Evolutionary conservation across 2,888 invertebrate species (phyloP).

Genomic region (Mongoloraphidia duomilia): DNA sequence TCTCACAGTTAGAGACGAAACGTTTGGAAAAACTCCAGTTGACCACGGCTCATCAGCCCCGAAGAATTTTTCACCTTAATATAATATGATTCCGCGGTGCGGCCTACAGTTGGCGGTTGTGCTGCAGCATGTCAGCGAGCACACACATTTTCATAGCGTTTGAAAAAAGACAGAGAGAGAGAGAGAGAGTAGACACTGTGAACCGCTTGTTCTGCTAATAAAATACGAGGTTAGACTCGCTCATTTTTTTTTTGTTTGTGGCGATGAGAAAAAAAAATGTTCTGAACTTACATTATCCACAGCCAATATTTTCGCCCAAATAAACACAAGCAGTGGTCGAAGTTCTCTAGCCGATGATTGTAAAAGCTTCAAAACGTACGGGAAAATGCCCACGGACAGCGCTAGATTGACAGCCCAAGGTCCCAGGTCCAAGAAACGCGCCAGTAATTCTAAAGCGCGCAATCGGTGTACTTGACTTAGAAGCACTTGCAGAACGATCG

Average conservation of each 20-base stretch:
- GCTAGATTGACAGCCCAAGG: constrained; percentile 93
- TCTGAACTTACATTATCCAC: constrained; percentile 69
- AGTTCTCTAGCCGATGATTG: constrained; percentile 90
- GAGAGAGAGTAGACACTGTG: not conserved
- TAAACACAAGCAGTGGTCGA: constrained; percentile 85
- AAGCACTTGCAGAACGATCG: constrained; percentile 85
- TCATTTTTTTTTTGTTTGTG: not conserved
- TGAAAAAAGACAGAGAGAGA: not conserved
- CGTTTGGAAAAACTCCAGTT: no score
- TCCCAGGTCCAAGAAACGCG: constrained; percentile 88
- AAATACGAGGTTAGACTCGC: no score
- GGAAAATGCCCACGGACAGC: constrained; percentile 94
- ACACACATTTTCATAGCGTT: no score
- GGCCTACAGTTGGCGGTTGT: no score
- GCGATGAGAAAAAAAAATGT: not conserved
- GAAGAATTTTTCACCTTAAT: no score
- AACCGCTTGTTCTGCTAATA: no score
- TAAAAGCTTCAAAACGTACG: constrained; percentile 91
- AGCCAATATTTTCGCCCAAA: constrained; percentile 97
- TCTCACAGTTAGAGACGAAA: no score
- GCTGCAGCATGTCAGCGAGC: no score
- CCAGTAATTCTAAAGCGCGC: constrained; percentile 85
- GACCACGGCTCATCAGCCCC: no score
- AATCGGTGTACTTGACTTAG: constrained; percentile 74
- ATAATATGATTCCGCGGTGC: no score